phyloP scores from a whole-genome alignment of 1,140 invertebrate genomes.

The Ceratina calcarata region DNA sequence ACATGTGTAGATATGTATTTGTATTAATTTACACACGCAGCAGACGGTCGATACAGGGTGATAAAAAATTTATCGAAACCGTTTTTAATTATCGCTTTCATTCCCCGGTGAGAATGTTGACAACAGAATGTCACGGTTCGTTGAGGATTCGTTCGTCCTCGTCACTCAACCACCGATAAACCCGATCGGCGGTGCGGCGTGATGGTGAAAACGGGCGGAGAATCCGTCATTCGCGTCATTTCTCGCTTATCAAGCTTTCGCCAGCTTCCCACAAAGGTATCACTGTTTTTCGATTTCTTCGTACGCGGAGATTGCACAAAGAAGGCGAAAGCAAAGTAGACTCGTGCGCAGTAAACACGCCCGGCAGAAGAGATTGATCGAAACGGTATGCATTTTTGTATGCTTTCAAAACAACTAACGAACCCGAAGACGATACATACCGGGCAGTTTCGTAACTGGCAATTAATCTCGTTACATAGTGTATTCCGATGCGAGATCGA shows the following conservation, averaged over 20 bases:
- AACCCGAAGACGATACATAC: not conserved
- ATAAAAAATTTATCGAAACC: not conserved
- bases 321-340: not conserved
- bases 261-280: not conserved
- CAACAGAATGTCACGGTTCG: conserved; percentile 8
- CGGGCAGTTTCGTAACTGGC: conserved; percentile 7
- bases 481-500: not conserved
- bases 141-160: not conserved
- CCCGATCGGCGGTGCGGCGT: not conserved
- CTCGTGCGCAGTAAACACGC: too few species aligned
- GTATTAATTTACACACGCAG: not conserved
- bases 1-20: too few species aligned
- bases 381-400: not conserved
- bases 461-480: conserved; percentile 1
- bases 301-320: too few species aligned
- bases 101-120: not conserved
- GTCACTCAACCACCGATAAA: not conserved
- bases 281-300: not conserved
- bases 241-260: not conserved
- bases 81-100: conserved; percentile 5
- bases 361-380: not conserved
- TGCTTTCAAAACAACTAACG: not conserved
- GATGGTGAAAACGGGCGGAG: not conserved
- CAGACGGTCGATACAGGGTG: not conserved
- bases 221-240: not conserved